These are phyloP conservation scores for Electrophaes corylata DNA, from an alignment of 2,888 invertebrate species.

Conservation along the genomic window DNA sequence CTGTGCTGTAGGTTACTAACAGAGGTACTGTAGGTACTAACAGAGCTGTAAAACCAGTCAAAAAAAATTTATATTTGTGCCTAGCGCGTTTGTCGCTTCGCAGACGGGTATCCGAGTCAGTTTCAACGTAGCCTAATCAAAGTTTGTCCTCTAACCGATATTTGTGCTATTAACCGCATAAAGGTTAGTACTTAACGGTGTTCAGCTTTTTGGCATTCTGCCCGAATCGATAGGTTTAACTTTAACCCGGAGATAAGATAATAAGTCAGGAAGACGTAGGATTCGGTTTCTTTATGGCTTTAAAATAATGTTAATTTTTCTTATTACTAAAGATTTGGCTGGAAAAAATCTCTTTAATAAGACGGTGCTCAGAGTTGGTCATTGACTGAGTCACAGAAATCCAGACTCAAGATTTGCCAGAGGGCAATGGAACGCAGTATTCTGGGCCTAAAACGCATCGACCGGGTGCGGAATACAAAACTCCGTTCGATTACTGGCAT, in stretches of 20 bases:
- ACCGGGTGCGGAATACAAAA: no score
- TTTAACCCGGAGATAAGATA: constrained; percentile 15
- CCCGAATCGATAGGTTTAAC: constrained; percentile 18
- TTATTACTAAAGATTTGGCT: not conserved
- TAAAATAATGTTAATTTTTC: not conserved
- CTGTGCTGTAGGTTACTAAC: no score
- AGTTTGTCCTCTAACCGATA: constrained; percentile 11
- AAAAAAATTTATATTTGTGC: no score
- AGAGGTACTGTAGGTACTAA: no score
- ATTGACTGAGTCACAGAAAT: no score
- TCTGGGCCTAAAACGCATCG: no score
- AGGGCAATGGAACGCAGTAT: no score
- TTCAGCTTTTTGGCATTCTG: constrained; percentile 7
- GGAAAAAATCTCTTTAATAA: not conserved
- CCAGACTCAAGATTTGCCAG: no score
- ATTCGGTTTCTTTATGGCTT: constrained; percentile 9
- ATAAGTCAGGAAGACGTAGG: constrained; percentile 4
- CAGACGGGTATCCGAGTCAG: not conserved
- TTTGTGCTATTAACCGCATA: constrained; percentile 5
- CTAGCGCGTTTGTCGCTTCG: no score
- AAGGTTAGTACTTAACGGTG: constrained; percentile 8
- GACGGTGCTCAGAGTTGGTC: not conserved
- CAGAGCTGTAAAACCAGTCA: no score
- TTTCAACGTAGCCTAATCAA: not conserved
- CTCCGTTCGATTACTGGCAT: no score